Conservation (phyloP, 1,140 invertebrate species). For the Zaprionus capensis region DNA sequence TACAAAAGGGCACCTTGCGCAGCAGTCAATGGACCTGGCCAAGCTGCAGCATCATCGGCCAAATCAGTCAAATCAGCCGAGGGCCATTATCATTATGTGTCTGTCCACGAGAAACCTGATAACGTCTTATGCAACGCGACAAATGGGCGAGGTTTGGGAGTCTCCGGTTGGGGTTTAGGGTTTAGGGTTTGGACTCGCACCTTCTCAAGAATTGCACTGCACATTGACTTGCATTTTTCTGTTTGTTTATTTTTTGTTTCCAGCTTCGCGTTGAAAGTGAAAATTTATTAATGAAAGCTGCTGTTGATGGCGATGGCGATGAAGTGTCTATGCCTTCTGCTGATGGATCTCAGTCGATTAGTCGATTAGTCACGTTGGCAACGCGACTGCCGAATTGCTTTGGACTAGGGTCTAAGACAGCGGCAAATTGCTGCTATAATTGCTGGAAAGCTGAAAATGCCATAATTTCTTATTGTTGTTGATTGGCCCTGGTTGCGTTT, state of each 20-base stretch:
- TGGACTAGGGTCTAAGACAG: constrained; percentile 8
- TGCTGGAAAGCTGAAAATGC: constrained; percentile 71
- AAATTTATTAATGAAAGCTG: constrained; percentile 67
- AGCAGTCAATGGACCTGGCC: constrained; percentile 54
- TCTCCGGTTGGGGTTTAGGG: neutral
- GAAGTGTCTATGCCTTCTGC: constrained; percentile 48
- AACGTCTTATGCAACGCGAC: constrained; percentile 66
- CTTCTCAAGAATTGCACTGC: constrained; percentile 61
- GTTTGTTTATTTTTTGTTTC: constrained; percentile 1
- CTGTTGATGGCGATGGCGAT: constrained; percentile 31
- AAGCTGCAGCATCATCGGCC: constrained; percentile 43
- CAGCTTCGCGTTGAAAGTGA: constrained; percentile 57
- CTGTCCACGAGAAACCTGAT: constrained; percentile 37
- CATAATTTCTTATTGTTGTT: constrained; percentile 54
- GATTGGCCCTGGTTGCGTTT: constrained; percentile 52
- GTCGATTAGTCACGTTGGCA: constrained; percentile 22
- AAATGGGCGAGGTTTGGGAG: constrained; percentile 14
- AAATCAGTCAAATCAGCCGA: constrained; percentile 63
- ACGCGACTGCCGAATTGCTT: constrained; percentile 37
- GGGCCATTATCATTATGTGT: constrained; percentile 58
- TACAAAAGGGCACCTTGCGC: constrained; percentile 49
- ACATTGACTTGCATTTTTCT: constrained; percentile 49
- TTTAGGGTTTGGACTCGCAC: constrained; percentile 8
- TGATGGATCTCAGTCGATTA: constrained; percentile 62
- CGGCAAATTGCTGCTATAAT: constrained; percentile 60